These are phyloP conservation scores for Crotophaga sulcirostris DNA, from an alignment of 2,113 vertebrate species.

Conservation along the genomic window DNA sequence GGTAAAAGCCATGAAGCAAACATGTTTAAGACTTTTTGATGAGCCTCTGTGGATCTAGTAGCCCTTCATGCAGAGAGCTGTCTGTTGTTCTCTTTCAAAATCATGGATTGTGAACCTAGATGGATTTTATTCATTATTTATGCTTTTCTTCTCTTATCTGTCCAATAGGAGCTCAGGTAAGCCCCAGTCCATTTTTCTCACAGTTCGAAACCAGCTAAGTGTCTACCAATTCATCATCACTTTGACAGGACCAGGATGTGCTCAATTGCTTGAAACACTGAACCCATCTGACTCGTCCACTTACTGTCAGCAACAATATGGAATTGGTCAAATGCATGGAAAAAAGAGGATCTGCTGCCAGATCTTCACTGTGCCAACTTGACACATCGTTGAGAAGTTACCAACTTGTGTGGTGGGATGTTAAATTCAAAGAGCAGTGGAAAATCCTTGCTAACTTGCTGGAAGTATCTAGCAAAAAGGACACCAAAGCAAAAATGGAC, in stretches of 20 bases:
- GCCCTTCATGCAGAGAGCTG: background rate
- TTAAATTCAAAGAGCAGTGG: background rate
- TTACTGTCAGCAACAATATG: background rate
- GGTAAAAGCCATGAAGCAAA: background rate
- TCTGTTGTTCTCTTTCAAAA: background rate
- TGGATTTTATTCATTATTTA: background rate
- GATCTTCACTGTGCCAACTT: background rate
- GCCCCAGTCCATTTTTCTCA: background rate
- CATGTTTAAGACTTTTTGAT: background rate
- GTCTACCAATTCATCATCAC: background rate
- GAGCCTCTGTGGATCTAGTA: background rate
- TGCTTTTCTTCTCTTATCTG: background rate
- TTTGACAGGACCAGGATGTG: background rate
- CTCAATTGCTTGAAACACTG: background rate
- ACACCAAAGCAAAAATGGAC: background rate
- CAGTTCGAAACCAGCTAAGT: background rate
- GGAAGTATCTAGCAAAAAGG: background rate
- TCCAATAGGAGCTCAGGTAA: background rate
- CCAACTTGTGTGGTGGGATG: background rate
- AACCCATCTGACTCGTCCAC: background rate
- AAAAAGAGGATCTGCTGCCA: background rate
- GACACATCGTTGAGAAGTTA: background rate
- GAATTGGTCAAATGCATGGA: background rate
- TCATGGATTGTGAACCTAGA: background rate
- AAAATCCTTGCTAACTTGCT: background rate